Percentiles rank a stretch among this genome's conserved stretches.
These are phyloP conservation scores for Pangasius sanitwongsei DNA, from an alignment of 2,797 vertebrate species.

Conservation along the genomic window DNA sequence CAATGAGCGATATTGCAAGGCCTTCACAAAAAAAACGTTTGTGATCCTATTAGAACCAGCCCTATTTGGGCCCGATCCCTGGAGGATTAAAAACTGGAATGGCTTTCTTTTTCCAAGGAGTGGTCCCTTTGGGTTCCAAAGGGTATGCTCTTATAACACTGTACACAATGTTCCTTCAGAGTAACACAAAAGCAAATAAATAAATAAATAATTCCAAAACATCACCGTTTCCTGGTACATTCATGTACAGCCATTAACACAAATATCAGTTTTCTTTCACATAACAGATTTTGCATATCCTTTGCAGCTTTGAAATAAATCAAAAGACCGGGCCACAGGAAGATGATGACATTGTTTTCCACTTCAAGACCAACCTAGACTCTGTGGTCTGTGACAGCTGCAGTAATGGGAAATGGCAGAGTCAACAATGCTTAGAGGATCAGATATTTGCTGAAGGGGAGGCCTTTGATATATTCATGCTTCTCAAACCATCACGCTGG, in stretches of 20 bases:
- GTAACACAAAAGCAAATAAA: neutral
- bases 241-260: neutral
- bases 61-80: neutral
- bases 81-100: neutral
- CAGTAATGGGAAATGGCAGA: neutral
- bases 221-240: neutral
- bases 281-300: neutral
- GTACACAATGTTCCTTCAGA: neutral
- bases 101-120: constrained; percentile 33
- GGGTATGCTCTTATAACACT: constrained; percentile 5
- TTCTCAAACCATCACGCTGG: neutral
- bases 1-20: neutral
- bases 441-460: neutral
- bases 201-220: neutral
- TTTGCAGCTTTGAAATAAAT: constrained; percentile 6
- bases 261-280: neutral
- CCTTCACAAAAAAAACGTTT: neutral
- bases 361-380: neutral
- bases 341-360: neutral
- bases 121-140: neutral
- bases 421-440: neutral
- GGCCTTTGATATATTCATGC: constrained; percentile 18
- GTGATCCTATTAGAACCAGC: neutral
- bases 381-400: neutral
- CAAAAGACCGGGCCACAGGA: neutral